phyloP scores from a whole-genome alignment of 2,113 vertebrate genomes.

The Cyanistes caeruleus region DNA sequence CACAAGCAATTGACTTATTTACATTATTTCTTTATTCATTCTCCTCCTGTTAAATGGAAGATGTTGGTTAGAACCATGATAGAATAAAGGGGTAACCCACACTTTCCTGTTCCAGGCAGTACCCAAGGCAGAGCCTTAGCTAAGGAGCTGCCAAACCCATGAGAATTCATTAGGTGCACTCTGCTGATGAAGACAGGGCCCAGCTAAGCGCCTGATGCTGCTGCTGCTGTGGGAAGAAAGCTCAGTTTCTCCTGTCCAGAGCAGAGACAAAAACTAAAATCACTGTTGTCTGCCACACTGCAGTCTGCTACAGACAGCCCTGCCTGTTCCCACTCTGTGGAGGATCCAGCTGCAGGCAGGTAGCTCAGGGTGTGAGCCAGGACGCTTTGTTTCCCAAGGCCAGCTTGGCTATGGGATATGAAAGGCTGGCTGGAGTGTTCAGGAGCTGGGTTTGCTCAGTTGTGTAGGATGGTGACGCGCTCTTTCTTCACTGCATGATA shows the following conservation, averaged over 20 bases:
- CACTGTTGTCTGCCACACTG: rapidly evolving
- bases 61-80: not conserved
- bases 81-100: not conserved
- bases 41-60: not conserved
- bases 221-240: not conserved
- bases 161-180: not conserved
- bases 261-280: not conserved
- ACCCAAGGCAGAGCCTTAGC: not conserved
- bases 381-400: not conserved
- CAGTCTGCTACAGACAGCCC: not conserved
- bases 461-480: not conserved
- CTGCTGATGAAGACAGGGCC: not conserved
- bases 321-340: not conserved
- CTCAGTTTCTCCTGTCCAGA: not conserved
- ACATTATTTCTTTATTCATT: not conserved
- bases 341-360: not conserved
- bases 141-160: not conserved
- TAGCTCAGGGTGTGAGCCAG: not conserved
- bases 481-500: rapidly evolving
- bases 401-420: rapidly evolving
- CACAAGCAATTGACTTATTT: not conserved
- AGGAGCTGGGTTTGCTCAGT: not conserved
- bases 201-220: not conserved
- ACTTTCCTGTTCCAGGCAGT: not conserved
- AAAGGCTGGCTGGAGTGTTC: not conserved